Percentiles rank a stretch among this genome's conserved stretches.
Evolutionary conservation across 1,140 invertebrate genomes (phyloP).

Genomic region (Drosophila gunungcola): DNA sequence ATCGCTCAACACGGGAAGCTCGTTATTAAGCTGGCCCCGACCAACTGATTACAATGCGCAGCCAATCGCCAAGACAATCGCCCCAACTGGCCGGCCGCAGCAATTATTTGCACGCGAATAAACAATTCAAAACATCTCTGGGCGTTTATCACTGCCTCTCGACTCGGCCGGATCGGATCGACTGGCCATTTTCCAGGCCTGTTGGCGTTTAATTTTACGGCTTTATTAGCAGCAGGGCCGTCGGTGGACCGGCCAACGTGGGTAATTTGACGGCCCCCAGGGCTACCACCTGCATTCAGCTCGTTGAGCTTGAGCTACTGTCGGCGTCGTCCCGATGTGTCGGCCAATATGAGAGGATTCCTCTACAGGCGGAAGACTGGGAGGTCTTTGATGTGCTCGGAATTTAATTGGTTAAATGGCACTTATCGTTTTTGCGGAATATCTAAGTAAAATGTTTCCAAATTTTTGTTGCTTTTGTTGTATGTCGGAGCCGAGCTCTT

Average conservation of each 20-base stretch:
- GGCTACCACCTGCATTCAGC: slow-evolving; percentile 44
- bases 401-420: slow-evolving; percentile 27
- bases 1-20: slow-evolving; percentile 52
- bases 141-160: slow-evolving; percentile 72
- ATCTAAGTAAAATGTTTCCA: neutral
- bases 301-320: slow-evolving; percentile 30
- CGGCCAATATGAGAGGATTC: slow-evolving; percentile 2
- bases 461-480: neutral
- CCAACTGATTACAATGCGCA: slow-evolving; percentile 67
- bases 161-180: slow-evolving; percentile 7
- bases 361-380: slow-evolving; percentile 2
- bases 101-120: slow-evolving; percentile 80
- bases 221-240: slow-evolving; percentile 71
- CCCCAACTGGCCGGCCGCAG: slow-evolving; percentile 11
- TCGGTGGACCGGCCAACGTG: slow-evolving; percentile 14
- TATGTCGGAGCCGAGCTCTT: neutral
- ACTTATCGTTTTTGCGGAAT: neutral
- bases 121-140: slow-evolving; percentile 75
- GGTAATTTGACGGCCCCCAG: slow-evolving; percentile 77
- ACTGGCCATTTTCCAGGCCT: slow-evolving; percentile 37
- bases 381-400: slow-evolving; percentile 25
- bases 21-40: slow-evolving; percentile 27
- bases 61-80: slow-evolving; percentile 56
- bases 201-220: slow-evolving; percentile 80
- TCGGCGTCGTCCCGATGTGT: slow-evolving; percentile 10